phyloP scores from a whole-genome alignment of 2,888 invertebrate genomes.

The Metalampra italica region DNA sequence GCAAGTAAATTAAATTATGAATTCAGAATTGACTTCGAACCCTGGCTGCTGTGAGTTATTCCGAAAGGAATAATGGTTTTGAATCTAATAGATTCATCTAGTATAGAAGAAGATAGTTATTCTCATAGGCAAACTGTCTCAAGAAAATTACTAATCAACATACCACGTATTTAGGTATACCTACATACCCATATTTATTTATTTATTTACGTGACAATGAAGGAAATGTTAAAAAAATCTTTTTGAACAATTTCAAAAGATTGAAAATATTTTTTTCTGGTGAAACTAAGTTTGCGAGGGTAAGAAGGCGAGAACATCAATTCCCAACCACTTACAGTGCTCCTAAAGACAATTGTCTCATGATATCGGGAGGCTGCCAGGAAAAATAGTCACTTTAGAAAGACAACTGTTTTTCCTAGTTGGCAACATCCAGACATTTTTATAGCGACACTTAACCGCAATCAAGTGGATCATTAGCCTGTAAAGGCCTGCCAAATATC shows the following conservation, averaged over 20 bases:
- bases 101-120: neutral
- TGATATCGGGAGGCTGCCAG: slow-evolving; percentile 67
- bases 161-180: no score
- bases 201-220: no score
- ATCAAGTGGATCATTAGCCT: slow-evolving; percentile 76
- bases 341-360: slow-evolving; percentile 68
- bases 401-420: slow-evolving; percentile 70
- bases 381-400: slow-evolving; percentile 71
- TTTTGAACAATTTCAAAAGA: no score
- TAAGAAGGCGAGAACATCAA: slow-evolving; percentile 53
- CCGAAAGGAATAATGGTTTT: slow-evolving; percentile 31
- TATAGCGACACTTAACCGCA: slow-evolving; percentile 76
- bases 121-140: neutral
- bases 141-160: neutral
- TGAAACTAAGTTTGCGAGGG: slow-evolving; percentile 10
- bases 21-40: slow-evolving; percentile 56
- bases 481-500: slow-evolving; percentile 76
- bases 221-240: no score
- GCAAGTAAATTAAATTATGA: slow-evolving; percentile 60
- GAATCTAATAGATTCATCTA: slow-evolving; percentile 19
- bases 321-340: slow-evolving; percentile 60
- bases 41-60: slow-evolving; percentile 43
- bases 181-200: no score
- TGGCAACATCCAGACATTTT: slow-evolving; percentile 73
- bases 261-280: no score